phyloP scores from a whole-genome alignment of 64 coral and sea anemone species.

The Cladopsammia gracilis region DNA sequence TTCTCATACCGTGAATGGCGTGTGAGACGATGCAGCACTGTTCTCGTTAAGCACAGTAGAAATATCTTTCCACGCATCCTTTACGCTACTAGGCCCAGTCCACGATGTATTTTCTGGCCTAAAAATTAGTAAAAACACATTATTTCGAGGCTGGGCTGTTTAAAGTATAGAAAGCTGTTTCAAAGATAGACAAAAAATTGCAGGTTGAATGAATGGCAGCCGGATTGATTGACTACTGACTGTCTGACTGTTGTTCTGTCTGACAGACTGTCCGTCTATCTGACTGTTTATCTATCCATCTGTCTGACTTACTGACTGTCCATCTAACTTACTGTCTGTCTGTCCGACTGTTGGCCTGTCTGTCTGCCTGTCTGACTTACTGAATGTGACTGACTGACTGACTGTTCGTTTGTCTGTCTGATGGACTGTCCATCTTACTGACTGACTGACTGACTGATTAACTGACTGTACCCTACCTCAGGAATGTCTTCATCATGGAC shows the following conservation, averaged over 20 bases:
- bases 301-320: neutral
- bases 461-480: conserved; percentile 10
- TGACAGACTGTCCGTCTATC: too few species aligned
- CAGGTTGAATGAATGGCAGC: neutral
- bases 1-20: conserved; percentile 41
- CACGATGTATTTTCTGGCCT: neutral
- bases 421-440: neutral
- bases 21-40: neutral
- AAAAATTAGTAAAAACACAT: neutral
- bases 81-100: neutral
- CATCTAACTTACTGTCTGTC: neutral
- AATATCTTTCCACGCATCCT: conserved; percentile 1
- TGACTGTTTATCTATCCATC: too few species aligned
- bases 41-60: conserved; percentile 12
- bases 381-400: neutral
- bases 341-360: neutral
- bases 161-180: neutral
- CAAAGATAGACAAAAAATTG: neutral
- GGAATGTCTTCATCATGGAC: conserved; percentile 34
- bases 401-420: neutral
- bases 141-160: too few species aligned
- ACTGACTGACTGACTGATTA: neutral
- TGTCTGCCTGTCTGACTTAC: neutral
- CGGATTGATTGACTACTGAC: too few species aligned
- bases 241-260: neutral